Percentiles rank a stretch among this genome's conserved stretches.
These are phyloP conservation scores for Cercocebus atys DNA, from an alignment of 2,113 vertebrate genomes.

Conservation along the genomic window DNA sequence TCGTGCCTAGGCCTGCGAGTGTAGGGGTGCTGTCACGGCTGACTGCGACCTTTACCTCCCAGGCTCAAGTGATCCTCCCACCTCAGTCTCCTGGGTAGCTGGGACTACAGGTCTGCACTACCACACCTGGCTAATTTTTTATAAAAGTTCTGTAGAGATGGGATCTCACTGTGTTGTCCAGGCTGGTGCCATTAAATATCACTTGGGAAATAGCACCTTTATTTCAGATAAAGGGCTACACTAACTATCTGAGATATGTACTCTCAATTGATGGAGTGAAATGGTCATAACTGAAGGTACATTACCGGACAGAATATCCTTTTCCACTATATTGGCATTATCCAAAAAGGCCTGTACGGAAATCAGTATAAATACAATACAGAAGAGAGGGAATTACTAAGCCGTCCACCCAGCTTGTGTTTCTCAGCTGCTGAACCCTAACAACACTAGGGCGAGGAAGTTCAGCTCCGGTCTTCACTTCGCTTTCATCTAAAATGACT, in stretches of 20 bases:
- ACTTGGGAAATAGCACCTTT: not conserved
- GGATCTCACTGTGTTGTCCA: too few relatives aligned
- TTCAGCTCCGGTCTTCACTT: not conserved
- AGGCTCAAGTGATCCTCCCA: too few relatives aligned
- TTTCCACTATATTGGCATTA: not conserved
- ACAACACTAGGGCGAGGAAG: not conserved
- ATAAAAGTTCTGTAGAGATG: too few relatives aligned
- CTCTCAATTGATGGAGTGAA: not conserved
- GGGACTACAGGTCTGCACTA: too few relatives aligned
- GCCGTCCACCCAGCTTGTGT: not conserved
- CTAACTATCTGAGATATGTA: not conserved
- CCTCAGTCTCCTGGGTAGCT: too few relatives aligned
- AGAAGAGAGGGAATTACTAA: not conserved
- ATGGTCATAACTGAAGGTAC: not conserved
- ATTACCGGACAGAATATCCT: not conserved
- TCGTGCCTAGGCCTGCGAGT: too few relatives aligned
- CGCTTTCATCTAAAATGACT: not conserved
- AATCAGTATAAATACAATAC: not conserved
- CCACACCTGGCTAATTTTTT: too few relatives aligned
- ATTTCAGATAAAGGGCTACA: not conserved
- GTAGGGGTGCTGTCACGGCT: too few relatives aligned
- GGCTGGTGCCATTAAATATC: not conserved
- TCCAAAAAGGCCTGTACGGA: not conserved
- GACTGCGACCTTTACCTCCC: too few relatives aligned
- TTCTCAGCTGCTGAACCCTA: slow-evolving; percentile 23